phyloP scores from a whole-genome alignment of 1,140 invertebrate genomes.

The Drosophila trapezifrons region DNA sequence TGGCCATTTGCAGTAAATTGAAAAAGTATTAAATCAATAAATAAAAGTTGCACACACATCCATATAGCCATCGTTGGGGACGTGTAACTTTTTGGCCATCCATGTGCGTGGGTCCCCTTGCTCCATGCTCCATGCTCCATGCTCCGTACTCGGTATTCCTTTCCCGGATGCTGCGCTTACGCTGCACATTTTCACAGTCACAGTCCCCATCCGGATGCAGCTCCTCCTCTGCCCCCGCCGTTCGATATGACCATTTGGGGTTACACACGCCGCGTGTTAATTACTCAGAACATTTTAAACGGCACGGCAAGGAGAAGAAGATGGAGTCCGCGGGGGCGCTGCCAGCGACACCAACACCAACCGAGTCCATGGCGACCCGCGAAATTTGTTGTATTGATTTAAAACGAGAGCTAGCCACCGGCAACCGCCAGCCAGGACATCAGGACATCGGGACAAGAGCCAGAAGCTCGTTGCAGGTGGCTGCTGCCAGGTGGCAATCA shows the following conservation, averaged over 20 bases:
- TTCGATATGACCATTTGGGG: slow-evolving; percentile 66
- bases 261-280: slow-evolving; percentile 79
- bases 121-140: background rate
- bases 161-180: slow-evolving; percentile 56
- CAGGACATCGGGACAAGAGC: slow-evolving; percentile 6
- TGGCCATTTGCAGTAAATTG: slow-evolving; percentile 81
- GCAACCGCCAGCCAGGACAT: slow-evolving; percentile 5
- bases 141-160: background rate
- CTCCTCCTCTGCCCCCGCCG: background rate
- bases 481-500: slow-evolving; percentile 66
- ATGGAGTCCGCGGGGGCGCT: background rate
- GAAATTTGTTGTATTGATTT: slow-evolving; percentile 81
- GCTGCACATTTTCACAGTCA: slow-evolving; percentile 64
- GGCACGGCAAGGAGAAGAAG: slow-evolving; percentile 37
- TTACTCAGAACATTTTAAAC: slow-evolving; percentile 81
- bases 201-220: slow-evolving; percentile 11
- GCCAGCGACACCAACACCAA: background rate
- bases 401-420: slow-evolving; percentile 48
- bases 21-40: slow-evolving; percentile 82
- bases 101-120: slow-evolving; percentile 38
- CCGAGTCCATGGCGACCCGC: slow-evolving; percentile 57
- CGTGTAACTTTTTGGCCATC: slow-evolving; percentile 62
- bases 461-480: slow-evolving; percentile 35
- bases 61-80: slow-evolving; percentile 43
- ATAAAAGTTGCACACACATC: slow-evolving; percentile 73